Percentiles rank a stretch among this genome's conserved stretches.
Conservation (phyloP, 1,140 invertebrate genomes). For the Sycobia sp. region DNA sequence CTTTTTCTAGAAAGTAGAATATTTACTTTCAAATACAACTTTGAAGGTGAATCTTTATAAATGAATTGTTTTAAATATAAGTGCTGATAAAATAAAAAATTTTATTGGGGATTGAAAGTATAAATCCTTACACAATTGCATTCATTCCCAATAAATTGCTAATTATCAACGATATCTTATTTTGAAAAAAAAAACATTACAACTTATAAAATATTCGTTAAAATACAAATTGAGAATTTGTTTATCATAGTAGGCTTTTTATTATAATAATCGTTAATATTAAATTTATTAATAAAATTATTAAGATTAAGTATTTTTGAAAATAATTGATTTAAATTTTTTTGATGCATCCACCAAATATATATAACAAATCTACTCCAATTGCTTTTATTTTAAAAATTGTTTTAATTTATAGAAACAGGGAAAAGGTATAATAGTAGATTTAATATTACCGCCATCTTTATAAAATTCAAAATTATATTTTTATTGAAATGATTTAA, state of each 20-base stretch:
- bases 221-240: not conserved
- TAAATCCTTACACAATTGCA: conserved; percentile 12
- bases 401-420: too few relatives aligned
- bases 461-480: too few relatives aligned
- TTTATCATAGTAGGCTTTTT: not conserved
- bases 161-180: conserved; percentile 2
- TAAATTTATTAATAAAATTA: not conserved
- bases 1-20: too few relatives aligned
- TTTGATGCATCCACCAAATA: too few relatives aligned
- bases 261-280: too few relatives aligned
- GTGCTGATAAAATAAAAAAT: conserved; percentile 11
- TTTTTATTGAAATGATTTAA: too few relatives aligned
- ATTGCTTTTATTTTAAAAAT: too few relatives aligned
- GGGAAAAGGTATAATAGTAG: too few relatives aligned
- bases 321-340: too few relatives aligned
- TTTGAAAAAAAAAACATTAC: not conserved
- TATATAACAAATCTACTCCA: too few relatives aligned
- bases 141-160: conserved; percentile 5
- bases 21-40: too few relatives aligned
- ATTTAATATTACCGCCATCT: too few relatives aligned
- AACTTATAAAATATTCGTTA: conserved; percentile 5
- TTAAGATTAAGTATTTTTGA: not conserved
- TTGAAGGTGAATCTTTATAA: not conserved
- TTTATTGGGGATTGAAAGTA: not conserved
- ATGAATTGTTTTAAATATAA: not conserved